Conservation (phyloP, 2,113 vertebrate genomes). For the Turnix velox region DNA sequence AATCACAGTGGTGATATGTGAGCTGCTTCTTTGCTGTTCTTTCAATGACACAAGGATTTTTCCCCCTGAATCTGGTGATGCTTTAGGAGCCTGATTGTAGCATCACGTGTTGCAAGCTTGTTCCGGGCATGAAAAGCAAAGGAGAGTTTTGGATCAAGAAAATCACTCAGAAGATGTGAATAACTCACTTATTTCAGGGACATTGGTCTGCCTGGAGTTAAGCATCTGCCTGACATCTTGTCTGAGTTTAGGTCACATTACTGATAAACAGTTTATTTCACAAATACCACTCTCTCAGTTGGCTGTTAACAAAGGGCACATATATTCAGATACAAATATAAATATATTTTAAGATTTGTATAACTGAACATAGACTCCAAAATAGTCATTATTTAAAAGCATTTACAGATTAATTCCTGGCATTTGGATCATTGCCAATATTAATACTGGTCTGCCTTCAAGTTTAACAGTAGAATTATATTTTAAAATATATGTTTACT, state of each 20-base stretch:
- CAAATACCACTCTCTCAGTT: neutral
- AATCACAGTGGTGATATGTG: neutral
- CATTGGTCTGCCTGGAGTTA: neutral
- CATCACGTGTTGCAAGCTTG: neutral
- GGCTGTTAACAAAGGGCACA: neutral
- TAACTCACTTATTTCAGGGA: neutral
- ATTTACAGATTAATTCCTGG: neutral
- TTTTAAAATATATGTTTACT: neutral
- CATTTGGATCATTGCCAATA: neutral
- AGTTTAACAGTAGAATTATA: neutral
- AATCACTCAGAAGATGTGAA: neutral
- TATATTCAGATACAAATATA: neutral
- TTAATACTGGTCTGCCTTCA: neutral
- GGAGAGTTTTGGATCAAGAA: neutral
- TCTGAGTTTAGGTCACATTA: neutral
- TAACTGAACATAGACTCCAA: neutral
- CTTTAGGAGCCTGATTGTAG: neutral
- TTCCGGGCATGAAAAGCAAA: neutral
- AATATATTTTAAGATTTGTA: neutral
- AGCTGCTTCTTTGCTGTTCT: neutral
- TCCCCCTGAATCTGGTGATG: neutral
- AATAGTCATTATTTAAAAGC: constrained; percentile 7
- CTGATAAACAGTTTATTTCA: neutral
- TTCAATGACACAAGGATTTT: neutral
- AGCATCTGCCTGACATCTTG: constrained; percentile 4